Conservation (phyloP, 2,113 vertebrate species). For the Cariama cristata region DNA sequence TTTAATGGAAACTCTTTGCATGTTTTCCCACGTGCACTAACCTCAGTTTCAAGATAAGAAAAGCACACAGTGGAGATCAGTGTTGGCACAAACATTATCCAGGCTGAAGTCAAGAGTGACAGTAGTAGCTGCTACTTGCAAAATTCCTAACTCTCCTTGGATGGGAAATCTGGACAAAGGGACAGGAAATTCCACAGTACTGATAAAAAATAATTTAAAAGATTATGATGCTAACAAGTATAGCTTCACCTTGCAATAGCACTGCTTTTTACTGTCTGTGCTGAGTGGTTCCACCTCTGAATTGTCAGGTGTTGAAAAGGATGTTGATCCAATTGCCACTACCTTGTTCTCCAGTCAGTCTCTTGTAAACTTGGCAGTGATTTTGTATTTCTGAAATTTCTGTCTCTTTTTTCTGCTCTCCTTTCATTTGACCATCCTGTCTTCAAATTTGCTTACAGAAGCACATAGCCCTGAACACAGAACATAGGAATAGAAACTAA, state of each 20-base stretch:
- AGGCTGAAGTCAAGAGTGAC: background rate
- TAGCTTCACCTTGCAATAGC: background rate
- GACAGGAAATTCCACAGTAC: background rate
- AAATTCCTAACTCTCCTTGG: background rate
- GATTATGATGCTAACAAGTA: background rate
- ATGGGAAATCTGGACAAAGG: background rate
- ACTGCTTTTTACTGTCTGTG: background rate
- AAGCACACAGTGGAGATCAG: background rate
- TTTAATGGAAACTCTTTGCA: background rate
- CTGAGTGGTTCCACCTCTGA: background rate
- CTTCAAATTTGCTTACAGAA: background rate
- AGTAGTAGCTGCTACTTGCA: background rate
- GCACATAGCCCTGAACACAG: background rate
- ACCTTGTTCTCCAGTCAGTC: background rate
- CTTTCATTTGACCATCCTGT: background rate
- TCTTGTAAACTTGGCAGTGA: background rate
- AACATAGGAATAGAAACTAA: background rate
- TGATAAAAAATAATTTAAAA: background rate
- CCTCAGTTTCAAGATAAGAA: background rate
- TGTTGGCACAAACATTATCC: background rate
- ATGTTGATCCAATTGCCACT: background rate
- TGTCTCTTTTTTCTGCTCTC: background rate
- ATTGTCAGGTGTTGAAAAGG: background rate
- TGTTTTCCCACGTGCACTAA: background rate
- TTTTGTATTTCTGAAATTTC: background rate